A percentile compares a stretch with the other conserved stretches of the same genome.
These are phyloP conservation scores for Brachymystax lenok DNA, from an alignment of 2,797 vertebrate species.

Conservation along the genomic window DNA sequence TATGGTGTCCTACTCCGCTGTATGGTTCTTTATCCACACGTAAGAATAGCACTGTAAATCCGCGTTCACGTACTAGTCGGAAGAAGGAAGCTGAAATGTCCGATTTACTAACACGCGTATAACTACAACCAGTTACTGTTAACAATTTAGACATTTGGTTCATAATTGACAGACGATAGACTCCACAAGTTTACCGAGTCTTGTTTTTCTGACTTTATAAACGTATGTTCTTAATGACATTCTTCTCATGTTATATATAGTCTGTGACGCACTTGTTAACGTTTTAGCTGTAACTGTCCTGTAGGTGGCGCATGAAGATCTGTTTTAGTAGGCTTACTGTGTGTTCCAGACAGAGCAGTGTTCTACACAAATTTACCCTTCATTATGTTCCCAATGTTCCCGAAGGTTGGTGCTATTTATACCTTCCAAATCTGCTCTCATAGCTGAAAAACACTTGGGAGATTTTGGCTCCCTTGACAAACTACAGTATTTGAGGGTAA, in stretches of 20 bases:
- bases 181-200: background rate
- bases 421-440: background rate
- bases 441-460: background rate
- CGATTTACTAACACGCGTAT: no score
- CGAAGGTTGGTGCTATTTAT: background rate
- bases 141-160: background rate
- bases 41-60: no score
- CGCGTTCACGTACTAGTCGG: no score
- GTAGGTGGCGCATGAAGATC: constrained; percentile 10
- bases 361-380: background rate
- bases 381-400: background rate
- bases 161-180: no score
- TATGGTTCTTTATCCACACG: no score
- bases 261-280: background rate
- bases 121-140: no score
- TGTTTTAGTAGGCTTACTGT: background rate
- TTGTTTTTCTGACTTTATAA: background rate
- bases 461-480: background rate
- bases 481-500: background rate
- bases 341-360: background rate
- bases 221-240: background rate
- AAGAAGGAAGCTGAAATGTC: no score
- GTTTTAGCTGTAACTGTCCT: background rate
- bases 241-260: background rate
- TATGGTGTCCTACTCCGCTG: no score